These are phyloP conservation scores for Heliornis fulica DNA, from an alignment of 2,113 vertebrate species.

Conservation along the genomic window DNA sequence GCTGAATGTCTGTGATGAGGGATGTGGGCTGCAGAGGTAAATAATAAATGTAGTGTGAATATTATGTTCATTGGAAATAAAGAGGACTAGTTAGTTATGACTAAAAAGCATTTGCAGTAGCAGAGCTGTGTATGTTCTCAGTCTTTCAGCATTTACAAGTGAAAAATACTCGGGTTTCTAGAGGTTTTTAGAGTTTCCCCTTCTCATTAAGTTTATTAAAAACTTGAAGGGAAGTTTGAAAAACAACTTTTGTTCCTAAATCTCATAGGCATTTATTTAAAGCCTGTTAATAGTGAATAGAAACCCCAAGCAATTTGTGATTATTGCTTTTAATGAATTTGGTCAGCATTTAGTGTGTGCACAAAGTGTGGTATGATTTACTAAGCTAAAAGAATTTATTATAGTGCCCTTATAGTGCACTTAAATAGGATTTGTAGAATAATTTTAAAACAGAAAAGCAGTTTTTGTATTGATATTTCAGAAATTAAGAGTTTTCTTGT, in stretches of 20 bases:
- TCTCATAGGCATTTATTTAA: constrained; percentile 59
- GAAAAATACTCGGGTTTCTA: constrained; percentile 16
- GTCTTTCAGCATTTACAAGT: constrained; percentile 23
- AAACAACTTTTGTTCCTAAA: constrained; percentile 45
- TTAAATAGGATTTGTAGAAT: background rate
- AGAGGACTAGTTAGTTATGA: constrained; percentile 42
- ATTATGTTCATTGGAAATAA: constrained; percentile 43
- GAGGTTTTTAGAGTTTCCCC: constrained; percentile 33
- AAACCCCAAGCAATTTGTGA: constrained; percentile 58
- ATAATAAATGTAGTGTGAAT: constrained; percentile 61
- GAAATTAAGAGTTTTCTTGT: background rate
- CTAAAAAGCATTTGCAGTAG: background rate
- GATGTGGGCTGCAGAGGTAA: constrained; percentile 62
- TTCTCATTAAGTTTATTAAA: constrained; percentile 67
- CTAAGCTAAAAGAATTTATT: constrained; percentile 15
- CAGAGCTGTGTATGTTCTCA: constrained; percentile 33
- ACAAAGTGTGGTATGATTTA: constrained; percentile 19
- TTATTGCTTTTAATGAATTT: constrained; percentile 59
- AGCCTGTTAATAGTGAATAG: constrained; percentile 56
- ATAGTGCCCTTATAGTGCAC: background rate
- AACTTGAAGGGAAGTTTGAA: constrained; percentile 40
- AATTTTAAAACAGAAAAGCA: background rate
- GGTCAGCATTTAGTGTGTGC: constrained; percentile 33
- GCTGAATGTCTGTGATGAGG: constrained; percentile 50
- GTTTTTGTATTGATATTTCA: background rate